Evolutionary conservation across 2,888 invertebrate genomes (phyloP).

Genomic region (Sialis lutaria): DNA sequence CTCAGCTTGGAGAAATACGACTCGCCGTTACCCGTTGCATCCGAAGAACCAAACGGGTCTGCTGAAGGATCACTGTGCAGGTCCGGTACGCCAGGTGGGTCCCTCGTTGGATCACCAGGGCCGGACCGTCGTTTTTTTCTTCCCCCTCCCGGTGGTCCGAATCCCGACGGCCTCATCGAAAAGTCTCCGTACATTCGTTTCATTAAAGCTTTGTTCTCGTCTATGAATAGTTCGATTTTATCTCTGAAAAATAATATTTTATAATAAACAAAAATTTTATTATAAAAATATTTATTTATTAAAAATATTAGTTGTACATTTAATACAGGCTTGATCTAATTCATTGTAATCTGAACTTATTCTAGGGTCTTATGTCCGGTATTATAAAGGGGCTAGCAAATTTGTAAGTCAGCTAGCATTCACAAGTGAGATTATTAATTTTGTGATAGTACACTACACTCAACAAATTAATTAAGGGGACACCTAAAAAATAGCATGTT

Average conservation of each 20-base stretch:
- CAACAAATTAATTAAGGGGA: too few relatives aligned
- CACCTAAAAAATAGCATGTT: too few relatives aligned
- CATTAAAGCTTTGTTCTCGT: conserved; percentile 86
- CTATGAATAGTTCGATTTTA: conserved; percentile 79
- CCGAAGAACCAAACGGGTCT: conserved; percentile 14
- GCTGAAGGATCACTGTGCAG: conserved; percentile 30
- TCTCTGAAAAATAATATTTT: conserved; percentile 39
- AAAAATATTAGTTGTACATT: too few relatives aligned
- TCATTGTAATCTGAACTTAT: too few relatives aligned
- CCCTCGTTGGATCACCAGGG: conserved; percentile 24
- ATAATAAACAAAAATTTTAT: too few relatives aligned
- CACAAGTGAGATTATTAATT: too few relatives aligned
- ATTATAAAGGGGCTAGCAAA: too few relatives aligned
- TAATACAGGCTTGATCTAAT: too few relatives aligned
- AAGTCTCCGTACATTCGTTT: conserved; percentile 89
- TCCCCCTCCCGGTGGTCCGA: conserved; percentile 32
- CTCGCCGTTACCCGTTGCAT: conserved; percentile 25
- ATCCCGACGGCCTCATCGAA: conserved; percentile 35
- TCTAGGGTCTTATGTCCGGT: too few relatives aligned
- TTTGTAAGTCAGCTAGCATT: too few relatives aligned
- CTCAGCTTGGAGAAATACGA: conserved; percentile 35
- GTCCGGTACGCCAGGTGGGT: conserved; percentile 37
- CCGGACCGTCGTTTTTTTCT: conserved; percentile 23
- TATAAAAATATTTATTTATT: too few relatives aligned
- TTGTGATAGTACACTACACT: too few relatives aligned